These are phyloP conservation scores for Neuroterus valhalla DNA, from an alignment of 1,140 invertebrate species.

Conservation along the genomic window DNA sequence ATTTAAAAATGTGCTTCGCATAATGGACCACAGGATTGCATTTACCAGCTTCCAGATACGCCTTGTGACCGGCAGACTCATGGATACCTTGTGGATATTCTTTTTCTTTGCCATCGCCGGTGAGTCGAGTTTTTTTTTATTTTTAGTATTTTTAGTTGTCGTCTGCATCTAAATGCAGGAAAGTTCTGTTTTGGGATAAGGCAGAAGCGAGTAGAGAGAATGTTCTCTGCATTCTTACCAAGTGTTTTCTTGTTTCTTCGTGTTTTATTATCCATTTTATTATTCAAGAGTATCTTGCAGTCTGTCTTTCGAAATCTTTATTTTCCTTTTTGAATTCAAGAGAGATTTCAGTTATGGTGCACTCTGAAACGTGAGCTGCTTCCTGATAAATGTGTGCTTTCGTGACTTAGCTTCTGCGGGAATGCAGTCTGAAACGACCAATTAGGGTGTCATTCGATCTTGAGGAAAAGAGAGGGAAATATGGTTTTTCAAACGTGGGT, in stretches of 20 bases:
- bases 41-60: constrained; percentile 41
- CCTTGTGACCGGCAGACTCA: constrained; percentile 52
- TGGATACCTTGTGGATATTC: constrained; percentile 66
- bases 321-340: constrained; percentile 1
- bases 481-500: too few relatives aligned
- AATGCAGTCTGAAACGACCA: too few relatives aligned
- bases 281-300: constrained; percentile 10
- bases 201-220: too few relatives aligned
- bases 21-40: constrained; percentile 51
- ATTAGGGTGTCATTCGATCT: too few relatives aligned
- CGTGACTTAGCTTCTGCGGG: too few relatives aligned
- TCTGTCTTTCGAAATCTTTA: constrained; percentile 1
- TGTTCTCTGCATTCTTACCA: too few relatives aligned
- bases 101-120: constrained; percentile 63
- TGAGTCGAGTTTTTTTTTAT: constrained; percentile 47
- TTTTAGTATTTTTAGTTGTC: background rate
- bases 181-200: too few relatives aligned
- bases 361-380: background rate
- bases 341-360: background rate
- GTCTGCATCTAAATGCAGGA: background rate
- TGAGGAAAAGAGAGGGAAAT: too few relatives aligned
- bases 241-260: background rate
- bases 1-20: constrained; percentile 36
- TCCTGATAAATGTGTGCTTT: background rate
- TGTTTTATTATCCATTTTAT: constrained; percentile 13